Percentiles rank a stretch among this genome's conserved stretches.
Evolutionary conservation across 2,888 invertebrate species (phyloP).

Genomic region (Cephus pulcher): DNA sequence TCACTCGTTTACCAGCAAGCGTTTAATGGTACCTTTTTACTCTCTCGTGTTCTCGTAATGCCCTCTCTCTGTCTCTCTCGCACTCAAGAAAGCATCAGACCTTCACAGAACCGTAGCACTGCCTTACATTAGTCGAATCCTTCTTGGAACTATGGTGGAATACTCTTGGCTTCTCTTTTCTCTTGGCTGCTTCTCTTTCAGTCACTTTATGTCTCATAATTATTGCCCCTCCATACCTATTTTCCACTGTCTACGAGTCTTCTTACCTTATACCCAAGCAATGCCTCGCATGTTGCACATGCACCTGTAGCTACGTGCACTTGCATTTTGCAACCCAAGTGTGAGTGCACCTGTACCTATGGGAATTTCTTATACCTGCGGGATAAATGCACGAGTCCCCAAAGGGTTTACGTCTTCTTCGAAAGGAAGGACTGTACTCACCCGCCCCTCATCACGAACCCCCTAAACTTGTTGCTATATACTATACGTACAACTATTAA

Average conservation of each 20-base stretch:
- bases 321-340: slow-evolving; percentile 17
- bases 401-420: slow-evolving; percentile 57
- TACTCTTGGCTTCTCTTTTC: slow-evolving; percentile 26
- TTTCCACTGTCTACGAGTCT: slow-evolving; percentile 36
- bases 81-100: slow-evolving; percentile 34
- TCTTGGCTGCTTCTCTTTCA: slow-evolving; percentile 11
- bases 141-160: slow-evolving; percentile 39
- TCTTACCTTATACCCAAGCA: slow-evolving; percentile 26
- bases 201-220: slow-evolving; percentile 65
- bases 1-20: slow-evolving; percentile 20
- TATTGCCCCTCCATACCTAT: slow-evolving; percentile 56
- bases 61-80: slow-evolving; percentile 13
- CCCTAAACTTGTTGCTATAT: not conserved
- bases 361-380: slow-evolving; percentile 25
- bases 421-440: slow-evolving; percentile 30
- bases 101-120: slow-evolving; percentile 50
- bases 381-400: slow-evolving; percentile 59
- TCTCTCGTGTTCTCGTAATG: slow-evolving; percentile 35
- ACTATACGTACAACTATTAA: not conserved
- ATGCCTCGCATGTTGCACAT: slow-evolving; percentile 17
- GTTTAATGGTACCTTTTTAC: slow-evolving; percentile 15
- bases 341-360: slow-evolving; percentile 8
- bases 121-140: slow-evolving; percentile 37
- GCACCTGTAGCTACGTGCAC: slow-evolving; percentile 21
- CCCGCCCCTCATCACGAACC: not conserved